A percentile compares a stretch with the other conserved stretches of the same genome.
phyloP scores from a whole-genome alignment of 1,140 invertebrate species.

The Panagrolaimus sp. region DNA sequence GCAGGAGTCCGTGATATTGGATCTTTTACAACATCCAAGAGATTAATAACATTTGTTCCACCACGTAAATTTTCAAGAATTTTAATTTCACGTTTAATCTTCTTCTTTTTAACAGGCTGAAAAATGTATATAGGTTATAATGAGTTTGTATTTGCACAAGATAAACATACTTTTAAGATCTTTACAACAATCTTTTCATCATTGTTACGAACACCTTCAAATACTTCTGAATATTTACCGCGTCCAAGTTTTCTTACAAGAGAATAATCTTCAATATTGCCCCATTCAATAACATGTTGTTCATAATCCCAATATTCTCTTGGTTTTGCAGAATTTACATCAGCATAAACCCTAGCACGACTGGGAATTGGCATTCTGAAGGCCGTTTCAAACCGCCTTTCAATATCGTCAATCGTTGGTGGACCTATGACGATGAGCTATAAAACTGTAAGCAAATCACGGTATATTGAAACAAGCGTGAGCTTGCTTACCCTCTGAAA shows the following conservation, averaged over 20 bases:
- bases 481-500: neutral
- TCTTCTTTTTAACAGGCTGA: constrained; percentile 99
- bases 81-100: constrained; percentile 99
- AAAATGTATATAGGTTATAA: constrained; percentile 54
- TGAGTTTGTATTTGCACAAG: constrained; percentile 19
- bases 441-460: too few relatives aligned
- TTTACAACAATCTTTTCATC: constrained; percentile 99
- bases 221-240: constrained; percentile 99
- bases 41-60: constrained; percentile 96
- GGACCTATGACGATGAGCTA: neutral
- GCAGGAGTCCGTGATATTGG: constrained; percentile 96
- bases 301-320: constrained; percentile 99
- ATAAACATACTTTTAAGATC: constrained; percentile 84
- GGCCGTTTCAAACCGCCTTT: neutral
- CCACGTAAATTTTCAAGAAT: constrained; percentile 98
- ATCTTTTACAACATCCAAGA: constrained; percentile 98
- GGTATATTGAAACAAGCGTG: neutral
- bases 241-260: constrained; percentile 93
- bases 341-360: constrained; percentile 84
- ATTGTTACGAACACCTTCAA: constrained; percentile 97
- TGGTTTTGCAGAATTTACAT: constrained; percentile 94
- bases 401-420: neutral
- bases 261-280: constrained; percentile 98
- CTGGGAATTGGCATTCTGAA: constrained; percentile 35
- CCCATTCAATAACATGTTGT: constrained; percentile 95